Evolutionary conservation across 2,888 invertebrate genomes (phyloP).

Genomic region (Parnassius apollo): DNA sequence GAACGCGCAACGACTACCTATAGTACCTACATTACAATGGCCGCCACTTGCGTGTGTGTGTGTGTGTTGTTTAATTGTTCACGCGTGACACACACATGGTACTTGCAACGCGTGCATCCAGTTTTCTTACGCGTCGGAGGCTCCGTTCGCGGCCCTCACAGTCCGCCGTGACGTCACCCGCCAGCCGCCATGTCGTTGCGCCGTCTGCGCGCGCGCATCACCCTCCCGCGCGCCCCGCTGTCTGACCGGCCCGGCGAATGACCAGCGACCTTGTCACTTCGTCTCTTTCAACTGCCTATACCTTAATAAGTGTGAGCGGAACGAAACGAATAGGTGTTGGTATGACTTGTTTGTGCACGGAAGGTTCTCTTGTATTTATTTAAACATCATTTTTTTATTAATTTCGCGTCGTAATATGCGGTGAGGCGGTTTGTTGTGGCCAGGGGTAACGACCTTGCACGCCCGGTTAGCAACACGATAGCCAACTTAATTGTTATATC

Average conservation of each 20-base stretch:
- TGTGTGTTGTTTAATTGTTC: conserved; percentile 47
- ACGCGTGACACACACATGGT: conserved; percentile 50
- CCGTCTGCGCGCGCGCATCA: conserved; percentile 68
- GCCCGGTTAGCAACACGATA: conserved; percentile 50
- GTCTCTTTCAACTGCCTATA: conserved; percentile 53
- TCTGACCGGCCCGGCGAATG: conserved; percentile 74
- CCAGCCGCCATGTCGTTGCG: conserved; percentile 58
- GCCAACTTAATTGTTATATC: conserved; percentile 39
- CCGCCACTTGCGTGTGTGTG: conserved; percentile 41
- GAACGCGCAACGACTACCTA: conserved; percentile 9
- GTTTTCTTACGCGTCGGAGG: conserved; percentile 70
- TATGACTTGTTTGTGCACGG: conserved; percentile 71
- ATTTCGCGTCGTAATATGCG: conserved; percentile 64
- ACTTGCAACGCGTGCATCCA: conserved; percentile 59
- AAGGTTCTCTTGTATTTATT: conserved; percentile 69
- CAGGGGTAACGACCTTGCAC: conserved; percentile 71
- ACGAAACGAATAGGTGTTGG: conserved; percentile 50
- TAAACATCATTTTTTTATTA: conserved; percentile 43
- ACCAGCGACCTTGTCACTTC: conserved; percentile 76
- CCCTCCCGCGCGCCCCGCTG: conserved; percentile 55
- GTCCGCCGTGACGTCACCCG: conserved; percentile 63
- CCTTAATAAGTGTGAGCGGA: conserved; percentile 35
- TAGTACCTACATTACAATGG: conserved; percentile 25
- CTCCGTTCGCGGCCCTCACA: conserved; percentile 40
- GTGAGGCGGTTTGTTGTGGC: conserved; percentile 56